A percentile compares a stretch with the other conserved stretches of the same genome.
These are phyloP conservation scores for Clistopyga incitator DNA, from an alignment of 2,888 invertebrate genomes.

Conservation along the genomic window DNA sequence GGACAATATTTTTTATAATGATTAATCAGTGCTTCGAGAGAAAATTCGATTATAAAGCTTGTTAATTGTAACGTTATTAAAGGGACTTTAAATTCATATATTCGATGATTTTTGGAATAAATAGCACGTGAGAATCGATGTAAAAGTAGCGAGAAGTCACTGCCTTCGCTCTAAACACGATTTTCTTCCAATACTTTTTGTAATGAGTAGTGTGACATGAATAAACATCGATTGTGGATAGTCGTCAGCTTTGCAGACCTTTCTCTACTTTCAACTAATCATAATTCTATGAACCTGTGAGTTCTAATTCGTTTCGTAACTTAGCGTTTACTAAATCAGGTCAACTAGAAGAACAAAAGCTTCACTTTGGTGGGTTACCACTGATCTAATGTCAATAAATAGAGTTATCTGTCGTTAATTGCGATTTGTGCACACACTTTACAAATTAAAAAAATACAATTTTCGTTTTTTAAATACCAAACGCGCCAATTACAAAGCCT, in stretches of 20 bases:
- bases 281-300: conserved; percentile 3
- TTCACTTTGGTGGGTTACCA: conserved; percentile 40
- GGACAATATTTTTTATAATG: too few species aligned
- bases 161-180: conserved; percentile 7
- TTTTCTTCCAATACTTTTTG: conserved; percentile 21
- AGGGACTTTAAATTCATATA: neutral
- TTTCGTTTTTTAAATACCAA: conserved; percentile 46
- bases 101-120: conserved; percentile 1
- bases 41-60: too few species aligned
- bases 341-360: conserved; percentile 24
- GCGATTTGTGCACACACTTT: conserved; percentile 67
- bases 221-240: conserved; percentile 34
- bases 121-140: neutral
- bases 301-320: conserved; percentile 53
- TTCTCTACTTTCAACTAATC: neutral
- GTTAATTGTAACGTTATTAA: neutral
- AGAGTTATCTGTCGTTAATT: conserved; percentile 51
- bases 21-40: too few species aligned
- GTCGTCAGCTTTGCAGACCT: conserved; percentile 10
- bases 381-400: conserved; percentile 61
- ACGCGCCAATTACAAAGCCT: conserved; percentile 33
- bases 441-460: conserved; percentile 69
- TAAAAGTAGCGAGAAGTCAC: neutral
- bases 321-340: conserved; percentile 33
- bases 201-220: neutral